Percentiles rank a stretch among this genome's conserved stretches.
These are phyloP conservation scores for Eira barbara DNA, from an alignment of 2,113 vertebrate species.

Conservation along the genomic window DNA sequence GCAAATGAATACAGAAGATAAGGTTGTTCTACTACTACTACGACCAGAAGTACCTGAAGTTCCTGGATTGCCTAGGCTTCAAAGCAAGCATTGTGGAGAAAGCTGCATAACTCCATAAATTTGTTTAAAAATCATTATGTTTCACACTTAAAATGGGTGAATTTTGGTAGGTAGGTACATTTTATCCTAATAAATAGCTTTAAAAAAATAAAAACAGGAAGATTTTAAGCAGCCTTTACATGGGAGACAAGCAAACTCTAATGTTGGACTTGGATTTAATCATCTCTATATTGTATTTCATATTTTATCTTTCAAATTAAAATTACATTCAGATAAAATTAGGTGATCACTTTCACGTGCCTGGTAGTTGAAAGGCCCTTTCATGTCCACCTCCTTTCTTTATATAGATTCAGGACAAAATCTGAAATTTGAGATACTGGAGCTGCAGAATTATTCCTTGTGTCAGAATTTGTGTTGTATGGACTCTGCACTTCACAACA, in stretches of 20 bases:
- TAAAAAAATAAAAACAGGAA: neutral
- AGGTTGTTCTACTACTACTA: neutral
- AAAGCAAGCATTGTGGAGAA: neutral
- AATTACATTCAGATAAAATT: neutral
- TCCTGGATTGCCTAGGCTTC: neutral
- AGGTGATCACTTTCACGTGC: neutral
- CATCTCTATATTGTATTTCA: neutral
- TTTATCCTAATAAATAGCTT: neutral
- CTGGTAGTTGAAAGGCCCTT: neutral
- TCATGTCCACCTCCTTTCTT: neutral
- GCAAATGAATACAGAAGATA: neutral
- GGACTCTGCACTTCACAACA: conserved; percentile 45
- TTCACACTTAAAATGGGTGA: neutral
- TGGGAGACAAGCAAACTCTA: neutral
- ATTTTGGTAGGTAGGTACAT: neutral
- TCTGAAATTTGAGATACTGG: conserved; percentile 12
- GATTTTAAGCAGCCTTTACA: neutral
- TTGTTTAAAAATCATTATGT: neutral
- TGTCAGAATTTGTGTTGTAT: conserved; percentile 62
- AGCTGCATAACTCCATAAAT: neutral
- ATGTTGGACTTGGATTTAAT: neutral
- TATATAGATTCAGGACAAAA: neutral
- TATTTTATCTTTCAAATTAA: neutral
- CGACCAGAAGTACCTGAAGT: neutral
- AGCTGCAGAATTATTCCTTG: conserved; percentile 30